Evolutionary conservation across 2,113 vertebrate genomes (phyloP).

Genomic region (Ranitomeya imitator): DNA sequence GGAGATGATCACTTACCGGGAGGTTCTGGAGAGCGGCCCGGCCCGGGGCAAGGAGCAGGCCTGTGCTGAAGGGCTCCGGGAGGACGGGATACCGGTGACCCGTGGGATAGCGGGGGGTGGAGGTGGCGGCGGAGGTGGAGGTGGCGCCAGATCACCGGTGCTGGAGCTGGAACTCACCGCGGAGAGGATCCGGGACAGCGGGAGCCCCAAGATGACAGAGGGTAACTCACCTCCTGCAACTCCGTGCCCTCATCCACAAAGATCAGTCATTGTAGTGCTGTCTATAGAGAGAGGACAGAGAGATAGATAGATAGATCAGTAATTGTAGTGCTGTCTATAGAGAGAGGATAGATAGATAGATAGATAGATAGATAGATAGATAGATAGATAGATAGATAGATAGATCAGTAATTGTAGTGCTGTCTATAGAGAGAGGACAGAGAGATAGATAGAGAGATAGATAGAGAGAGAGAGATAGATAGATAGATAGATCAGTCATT

Average conservation of each 20-base stretch:
- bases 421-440: not conserved
- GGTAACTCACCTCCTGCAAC: conserved; percentile 71
- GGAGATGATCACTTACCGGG: conserved; percentile 94
- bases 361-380: not conserved
- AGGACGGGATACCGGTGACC: conserved; percentile 78
- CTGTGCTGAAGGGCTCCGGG: conserved; percentile 76
- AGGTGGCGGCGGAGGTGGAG: conserved; percentile 62
- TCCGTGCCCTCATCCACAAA: not conserved
- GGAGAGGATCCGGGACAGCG: conserved; percentile 83
- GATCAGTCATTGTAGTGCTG: not conserved
- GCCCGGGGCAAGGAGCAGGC: conserved; percentile 80
- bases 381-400: not conserved
- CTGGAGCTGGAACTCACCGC: conserved; percentile 89
- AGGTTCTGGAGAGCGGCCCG: conserved; percentile 93
- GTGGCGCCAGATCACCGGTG: conserved; percentile 79
- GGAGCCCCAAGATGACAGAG: conserved; percentile 92
- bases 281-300: not conserved
- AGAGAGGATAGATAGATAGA: not conserved
- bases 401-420: not conserved
- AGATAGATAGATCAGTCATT: not conserved
- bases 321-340: not conserved
- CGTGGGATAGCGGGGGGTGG: conserved; percentile 74
- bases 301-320: no score
- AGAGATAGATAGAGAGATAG: not conserved
- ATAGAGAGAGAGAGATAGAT: not conserved